Conservation (phyloP, 2,888 invertebrate genomes). For the Celastrina argiolus region DNA sequence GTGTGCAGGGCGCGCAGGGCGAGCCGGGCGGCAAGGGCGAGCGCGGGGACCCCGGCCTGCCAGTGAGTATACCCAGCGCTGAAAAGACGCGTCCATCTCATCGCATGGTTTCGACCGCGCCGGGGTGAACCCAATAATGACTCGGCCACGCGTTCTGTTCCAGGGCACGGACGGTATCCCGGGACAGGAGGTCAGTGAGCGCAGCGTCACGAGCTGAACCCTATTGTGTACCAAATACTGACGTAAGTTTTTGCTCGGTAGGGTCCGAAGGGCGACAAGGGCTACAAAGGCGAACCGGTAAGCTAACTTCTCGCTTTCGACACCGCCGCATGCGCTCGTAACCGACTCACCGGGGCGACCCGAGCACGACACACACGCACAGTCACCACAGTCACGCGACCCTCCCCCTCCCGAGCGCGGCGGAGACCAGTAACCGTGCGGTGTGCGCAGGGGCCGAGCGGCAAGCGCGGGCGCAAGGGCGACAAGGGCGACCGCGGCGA, state of each 20-base stretch:
- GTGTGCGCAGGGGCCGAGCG: slow-evolving; percentile 85
- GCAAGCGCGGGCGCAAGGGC: slow-evolving; percentile 94
- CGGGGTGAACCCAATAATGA: not conserved
- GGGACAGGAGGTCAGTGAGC: slow-evolving; percentile 86
- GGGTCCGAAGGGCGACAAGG: slow-evolving; percentile 94
- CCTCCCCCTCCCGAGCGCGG: not conserved
- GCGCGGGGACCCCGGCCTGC: slow-evolving; percentile 94
- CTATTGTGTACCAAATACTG: slow-evolving; percentile 22
- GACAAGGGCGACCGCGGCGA: slow-evolving; percentile 96
- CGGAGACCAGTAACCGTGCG: slow-evolving; percentile 23
- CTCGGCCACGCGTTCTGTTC: slow-evolving; percentile 45
- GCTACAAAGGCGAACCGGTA: slow-evolving; percentile 89
- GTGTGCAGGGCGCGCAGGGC: slow-evolving; percentile 91
- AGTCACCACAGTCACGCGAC: not conserved
- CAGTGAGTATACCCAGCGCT: slow-evolving; percentile 80
- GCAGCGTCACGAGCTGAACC: slow-evolving; percentile 26
- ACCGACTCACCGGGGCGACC: slow-evolving; percentile 34
- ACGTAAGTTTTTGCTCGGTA: slow-evolving; percentile 64
- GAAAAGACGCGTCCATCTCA: too few species aligned
- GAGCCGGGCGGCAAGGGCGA: slow-evolving; percentile 95
- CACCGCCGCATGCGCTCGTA: slow-evolving; percentile 20
- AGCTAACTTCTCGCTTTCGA: slow-evolving; percentile 59
- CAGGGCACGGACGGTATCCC: slow-evolving; percentile 97
- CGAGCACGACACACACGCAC: slow-evolving; percentile 29
- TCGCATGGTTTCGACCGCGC: not conserved